phyloP scores from a whole-genome alignment of 1,140 invertebrate species.

The Drosophila subobscura region DNA sequence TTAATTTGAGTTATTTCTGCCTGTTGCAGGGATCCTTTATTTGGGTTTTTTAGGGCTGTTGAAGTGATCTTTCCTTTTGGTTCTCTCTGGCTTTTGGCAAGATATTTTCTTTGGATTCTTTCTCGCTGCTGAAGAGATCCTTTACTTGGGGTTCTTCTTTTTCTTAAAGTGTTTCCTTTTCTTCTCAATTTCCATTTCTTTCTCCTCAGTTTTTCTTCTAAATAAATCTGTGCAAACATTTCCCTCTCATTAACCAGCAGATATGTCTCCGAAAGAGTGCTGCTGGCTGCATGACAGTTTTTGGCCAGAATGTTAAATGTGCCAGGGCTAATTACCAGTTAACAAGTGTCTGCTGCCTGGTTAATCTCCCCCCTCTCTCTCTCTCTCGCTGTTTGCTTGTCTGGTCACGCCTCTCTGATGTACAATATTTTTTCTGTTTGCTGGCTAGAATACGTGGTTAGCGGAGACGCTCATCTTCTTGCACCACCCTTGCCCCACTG shows the following conservation, averaged over 20 bases:
- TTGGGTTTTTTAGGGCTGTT: too few species aligned
- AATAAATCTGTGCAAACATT: too few species aligned
- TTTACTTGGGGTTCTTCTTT: background rate
- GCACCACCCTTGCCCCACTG: background rate
- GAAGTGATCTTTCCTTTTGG: too few species aligned
- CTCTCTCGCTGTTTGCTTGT: conserved; percentile 17
- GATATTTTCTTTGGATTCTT: too few species aligned
- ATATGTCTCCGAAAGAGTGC: background rate
- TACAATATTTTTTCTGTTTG: conserved; percentile 23
- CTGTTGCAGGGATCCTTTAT: too few species aligned
- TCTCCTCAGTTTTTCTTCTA: too few species aligned
- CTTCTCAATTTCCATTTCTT: too few species aligned
- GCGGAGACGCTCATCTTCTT: background rate
- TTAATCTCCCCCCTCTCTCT: conserved; percentile 13
- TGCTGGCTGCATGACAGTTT: conserved; percentile 2
- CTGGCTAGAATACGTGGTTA: conserved; percentile 40
- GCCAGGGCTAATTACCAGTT: conserved; percentile 44
- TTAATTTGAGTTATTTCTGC: too few species aligned
- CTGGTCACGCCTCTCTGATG: conserved; percentile 48
- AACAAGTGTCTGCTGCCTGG: conserved; percentile 48
- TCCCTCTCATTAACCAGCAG: background rate
- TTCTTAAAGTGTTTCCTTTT: too few species aligned
- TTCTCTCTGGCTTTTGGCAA: too few species aligned
- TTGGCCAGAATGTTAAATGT: conserved; percentile 8
- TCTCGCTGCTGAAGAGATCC: too few species aligned